Evolutionary conservation across 2,797 vertebrate species (phyloP).

Genomic region (Argentina silus): DNA sequence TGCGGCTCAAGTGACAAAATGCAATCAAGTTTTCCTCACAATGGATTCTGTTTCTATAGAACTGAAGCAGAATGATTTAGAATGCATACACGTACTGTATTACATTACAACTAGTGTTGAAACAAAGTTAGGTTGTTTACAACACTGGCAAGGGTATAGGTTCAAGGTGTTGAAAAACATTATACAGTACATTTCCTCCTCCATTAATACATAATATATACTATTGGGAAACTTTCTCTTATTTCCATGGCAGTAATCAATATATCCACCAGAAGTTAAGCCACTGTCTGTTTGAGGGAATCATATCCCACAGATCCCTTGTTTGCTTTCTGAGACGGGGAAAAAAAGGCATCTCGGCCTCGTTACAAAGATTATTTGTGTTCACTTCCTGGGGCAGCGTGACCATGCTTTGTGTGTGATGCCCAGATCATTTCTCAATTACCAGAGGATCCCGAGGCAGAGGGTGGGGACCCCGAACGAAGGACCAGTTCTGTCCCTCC

Average conservation of each 20-base stretch:
- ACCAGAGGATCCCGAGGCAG: slow-evolving; percentile 68
- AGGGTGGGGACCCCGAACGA: slow-evolving; percentile 67
- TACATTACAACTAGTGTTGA: slow-evolving; percentile 47
- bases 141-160: not conserved
- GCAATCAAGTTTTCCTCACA: slow-evolving; percentile 64
- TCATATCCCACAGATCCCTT: slow-evolving; percentile 46
- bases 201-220: not conserved
- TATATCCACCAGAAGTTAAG: slow-evolving; percentile 20
- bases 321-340: slow-evolving; percentile 47
- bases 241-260: slow-evolving; percentile 13
- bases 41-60: slow-evolving; percentile 40
- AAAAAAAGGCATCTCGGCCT: slow-evolving; percentile 55
- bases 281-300: slow-evolving; percentile 22
- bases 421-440: slow-evolving; percentile 75
- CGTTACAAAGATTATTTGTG: slow-evolving; percentile 73
- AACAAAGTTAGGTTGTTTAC: slow-evolving; percentile 31
- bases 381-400: slow-evolving; percentile 67
- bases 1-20: slow-evolving; percentile 66
- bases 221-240: slow-evolving; percentile 21
- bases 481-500: slow-evolving; percentile 63
- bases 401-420: slow-evolving; percentile 70
- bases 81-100: slow-evolving; percentile 35
- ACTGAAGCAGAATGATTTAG: slow-evolving; percentile 55
- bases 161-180: not conserved
- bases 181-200: not conserved